Evolutionary conservation across 2,888 invertebrate species (phyloP).

Genomic region (Chouioia cunea): DNA sequence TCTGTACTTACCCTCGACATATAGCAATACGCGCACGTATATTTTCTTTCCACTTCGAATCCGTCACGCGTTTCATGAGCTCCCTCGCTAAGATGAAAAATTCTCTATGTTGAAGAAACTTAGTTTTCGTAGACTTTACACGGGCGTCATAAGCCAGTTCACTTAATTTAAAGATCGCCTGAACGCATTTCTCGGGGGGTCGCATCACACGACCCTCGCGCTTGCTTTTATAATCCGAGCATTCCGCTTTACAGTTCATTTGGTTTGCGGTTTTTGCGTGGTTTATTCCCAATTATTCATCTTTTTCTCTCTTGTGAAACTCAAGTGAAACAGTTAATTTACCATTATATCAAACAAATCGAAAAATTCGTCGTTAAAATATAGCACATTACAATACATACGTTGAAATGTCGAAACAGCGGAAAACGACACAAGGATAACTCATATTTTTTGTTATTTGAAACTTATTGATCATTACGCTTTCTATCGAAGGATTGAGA

Average conservation of each 20-base stretch:
- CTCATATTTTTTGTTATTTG: too few relatives aligned
- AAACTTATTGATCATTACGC: too few relatives aligned
- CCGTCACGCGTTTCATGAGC: conserved; percentile 60
- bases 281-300: conserved; percentile 14
- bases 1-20: conserved; percentile 1
- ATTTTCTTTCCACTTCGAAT: conserved; percentile 48
- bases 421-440: too few relatives aligned
- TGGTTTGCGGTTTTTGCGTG: conserved; percentile 52
- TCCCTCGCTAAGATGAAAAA: conserved; percentile 8
- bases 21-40: conserved; percentile 17
- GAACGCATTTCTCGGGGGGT: conserved; percentile 47
- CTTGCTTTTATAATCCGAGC: conserved; percentile 57
- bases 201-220: conserved; percentile 45
- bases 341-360: too few relatives aligned
- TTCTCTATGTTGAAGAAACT: conserved; percentile 52
- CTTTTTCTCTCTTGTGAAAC: conserved; percentile 9
- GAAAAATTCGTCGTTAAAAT: too few relatives aligned
- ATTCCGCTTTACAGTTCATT: conserved; percentile 64
- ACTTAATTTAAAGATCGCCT: conserved; percentile 65
- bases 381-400: too few relatives aligned
- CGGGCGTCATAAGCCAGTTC: conserved; percentile 63
- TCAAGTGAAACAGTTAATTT: conserved; percentile 19
- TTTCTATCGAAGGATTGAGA: too few relatives aligned
- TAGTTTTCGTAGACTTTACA: conserved; percentile 61
- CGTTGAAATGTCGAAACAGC: too few relatives aligned